phyloP scores from a whole-genome alignment of 2,797 vertebrate genomes.

The Poliocrania exsul region DNA sequence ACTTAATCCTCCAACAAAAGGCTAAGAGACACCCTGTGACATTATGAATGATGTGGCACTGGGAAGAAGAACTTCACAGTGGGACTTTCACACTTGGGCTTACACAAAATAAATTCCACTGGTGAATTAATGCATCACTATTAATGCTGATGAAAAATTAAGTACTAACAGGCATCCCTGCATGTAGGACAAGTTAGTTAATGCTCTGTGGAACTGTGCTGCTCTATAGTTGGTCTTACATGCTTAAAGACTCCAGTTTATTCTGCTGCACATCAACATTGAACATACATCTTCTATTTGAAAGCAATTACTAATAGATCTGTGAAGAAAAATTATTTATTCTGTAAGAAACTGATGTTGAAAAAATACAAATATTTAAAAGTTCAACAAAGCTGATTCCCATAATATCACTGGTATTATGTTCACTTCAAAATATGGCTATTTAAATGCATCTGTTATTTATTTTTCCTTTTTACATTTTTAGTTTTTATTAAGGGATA shows the following conservation, averaged over 20 bases:
- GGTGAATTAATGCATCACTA: background rate
- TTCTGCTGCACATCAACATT: background rate
- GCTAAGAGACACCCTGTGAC: background rate
- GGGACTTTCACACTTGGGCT: background rate
- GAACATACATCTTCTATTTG: background rate
- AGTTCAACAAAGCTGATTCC: background rate
- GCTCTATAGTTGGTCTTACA: background rate
- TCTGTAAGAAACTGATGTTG: background rate
- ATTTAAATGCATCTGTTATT: background rate
- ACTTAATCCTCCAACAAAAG: background rate
- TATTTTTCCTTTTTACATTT: background rate
- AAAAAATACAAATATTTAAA: background rate
- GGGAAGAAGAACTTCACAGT: background rate
- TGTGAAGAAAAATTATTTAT: background rate
- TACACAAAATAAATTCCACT: background rate
- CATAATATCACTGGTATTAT: background rate
- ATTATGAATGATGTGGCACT: background rate
- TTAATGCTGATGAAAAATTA: background rate
- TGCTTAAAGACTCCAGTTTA: background rate
- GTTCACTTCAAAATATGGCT: background rate
- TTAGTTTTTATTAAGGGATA: background rate
- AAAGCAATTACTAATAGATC: background rate
- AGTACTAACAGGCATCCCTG: background rate
- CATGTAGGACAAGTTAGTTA: background rate
- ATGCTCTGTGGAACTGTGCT: background rate